Evolutionary conservation across 2,113 vertebrate genomes (phyloP), one percentile per base, ranked within the genome.

Genomic region (Siphamia tubifer): DNA sequence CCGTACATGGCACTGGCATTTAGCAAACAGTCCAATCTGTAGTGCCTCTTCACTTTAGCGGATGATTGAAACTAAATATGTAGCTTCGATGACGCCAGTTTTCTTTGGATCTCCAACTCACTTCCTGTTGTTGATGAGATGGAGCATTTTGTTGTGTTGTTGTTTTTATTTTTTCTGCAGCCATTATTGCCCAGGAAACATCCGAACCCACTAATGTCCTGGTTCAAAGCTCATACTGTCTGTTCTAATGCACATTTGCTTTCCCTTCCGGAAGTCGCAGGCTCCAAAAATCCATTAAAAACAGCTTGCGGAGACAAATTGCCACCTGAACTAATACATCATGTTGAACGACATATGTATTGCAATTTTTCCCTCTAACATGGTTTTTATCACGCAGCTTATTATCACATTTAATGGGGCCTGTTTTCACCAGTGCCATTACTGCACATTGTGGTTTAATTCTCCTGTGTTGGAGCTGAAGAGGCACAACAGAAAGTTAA

Each of bases 391-490:
- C 68, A 61, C 68, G 4, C 55, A 16, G 84, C 77, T 81, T 74
- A 74, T 86, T 79, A 77, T 77, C 56, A 35, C 68, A 7, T 80
- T 68, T 84, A 84, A 87, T 80, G 76, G 69, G 73, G 69, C 42
- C 43, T 23, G 61, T 64, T 79, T 76, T 74, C 68, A 77, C 69
- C 74, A 77, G 54, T 58, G 61, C 66, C 30, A 60, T 67, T 45
- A 2, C 63, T 40, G 66, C 76, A 63, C 69, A 47, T 66, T 57
- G 66, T 12, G 77, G 51, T 76, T 76, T 76, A 74, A 73, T 79
- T 81, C 64, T 55, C 10, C 66, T 57, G n/a, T n/a, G n/a, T n/a
- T n/a, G 63, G 66, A 66, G 43, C 62, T 3, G 66, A 75, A 61
- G 73, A 75, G 73, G 67, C 45, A 62, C 65, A 75, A 8, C 58